Conservation (phyloP, 2,113 vertebrate genomes). For the Euleptes europaea region DNA sequence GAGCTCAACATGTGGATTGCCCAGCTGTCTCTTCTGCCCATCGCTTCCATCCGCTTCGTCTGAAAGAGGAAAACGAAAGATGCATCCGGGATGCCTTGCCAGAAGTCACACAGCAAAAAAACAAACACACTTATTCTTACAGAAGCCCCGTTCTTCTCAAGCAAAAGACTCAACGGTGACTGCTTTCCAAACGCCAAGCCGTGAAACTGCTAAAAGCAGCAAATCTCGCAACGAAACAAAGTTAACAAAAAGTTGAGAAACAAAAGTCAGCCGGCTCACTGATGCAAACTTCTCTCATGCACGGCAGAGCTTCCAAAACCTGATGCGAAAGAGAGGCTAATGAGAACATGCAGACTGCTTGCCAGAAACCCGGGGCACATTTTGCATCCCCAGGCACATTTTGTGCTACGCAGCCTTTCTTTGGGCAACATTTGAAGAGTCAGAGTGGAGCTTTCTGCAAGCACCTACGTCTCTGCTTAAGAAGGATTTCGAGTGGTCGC, state of each 20-base stretch:
- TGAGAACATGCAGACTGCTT: neutral
- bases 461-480: neutral
- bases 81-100: neutral
- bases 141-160: neutral
- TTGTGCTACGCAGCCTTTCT: neutral
- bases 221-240: no score
- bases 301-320: neutral
- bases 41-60: conserved; percentile 88
- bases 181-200: neutral
- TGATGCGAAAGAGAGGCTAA: neutral
- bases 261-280: neutral
- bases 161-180: neutral
- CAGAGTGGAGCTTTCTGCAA: neutral
- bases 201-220: neutral
- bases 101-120: neutral
- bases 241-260: neutral
- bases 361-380: no score
- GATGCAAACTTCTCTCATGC: neutral
- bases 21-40: conserved; percentile 89
- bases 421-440: neutral
- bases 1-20: conserved; percentile 94
- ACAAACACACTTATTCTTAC: neutral
- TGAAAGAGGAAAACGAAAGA: conserved; percentile 64
- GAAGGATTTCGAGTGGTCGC: no score
- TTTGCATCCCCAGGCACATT: no score